These are phyloP conservation scores for Dryas iulia DNA, from an alignment of 1,140 invertebrate genomes.

Conservation along the genomic window DNA sequence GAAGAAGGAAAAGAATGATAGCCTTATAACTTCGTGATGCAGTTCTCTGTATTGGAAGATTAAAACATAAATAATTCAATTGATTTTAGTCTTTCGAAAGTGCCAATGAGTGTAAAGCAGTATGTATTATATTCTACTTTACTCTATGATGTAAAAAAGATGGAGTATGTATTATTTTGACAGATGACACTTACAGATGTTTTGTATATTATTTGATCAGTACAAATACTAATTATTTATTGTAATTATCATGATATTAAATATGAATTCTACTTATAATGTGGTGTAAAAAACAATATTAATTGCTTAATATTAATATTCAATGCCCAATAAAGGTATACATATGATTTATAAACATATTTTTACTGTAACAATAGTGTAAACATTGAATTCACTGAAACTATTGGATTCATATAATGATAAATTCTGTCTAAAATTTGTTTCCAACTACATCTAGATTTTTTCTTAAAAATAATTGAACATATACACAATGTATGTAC, in stretches of 20 bases:
- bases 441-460: not conserved
- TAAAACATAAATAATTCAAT: too few relatives aligned
- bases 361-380: not conserved
- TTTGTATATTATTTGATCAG: not conserved
- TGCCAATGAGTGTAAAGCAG: too few relatives aligned
- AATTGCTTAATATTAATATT: too few relatives aligned
- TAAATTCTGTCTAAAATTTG: too few relatives aligned
- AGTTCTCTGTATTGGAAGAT: too few relatives aligned
- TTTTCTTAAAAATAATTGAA: not conserved
- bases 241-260: not conserved
- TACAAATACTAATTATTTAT: not conserved
- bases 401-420: not conserved
- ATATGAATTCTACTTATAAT: not conserved
- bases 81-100: too few relatives aligned
- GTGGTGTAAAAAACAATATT: not conserved
- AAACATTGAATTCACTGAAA: not conserved
- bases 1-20: too few relatives aligned
- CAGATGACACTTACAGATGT: not conserved
- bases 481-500: too few relatives aligned
- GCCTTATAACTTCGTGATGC: too few relatives aligned
- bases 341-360: not conserved
- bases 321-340: slow-evolving; percentile 30
- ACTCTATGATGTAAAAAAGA: too few relatives aligned
- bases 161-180: not conserved
- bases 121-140: too few relatives aligned